Evolutionary conservation across 2,888 invertebrate genomes (phyloP), one percentile per base, ranked within the genome.

Genomic region (Nemotelus pantherinus): DNA sequence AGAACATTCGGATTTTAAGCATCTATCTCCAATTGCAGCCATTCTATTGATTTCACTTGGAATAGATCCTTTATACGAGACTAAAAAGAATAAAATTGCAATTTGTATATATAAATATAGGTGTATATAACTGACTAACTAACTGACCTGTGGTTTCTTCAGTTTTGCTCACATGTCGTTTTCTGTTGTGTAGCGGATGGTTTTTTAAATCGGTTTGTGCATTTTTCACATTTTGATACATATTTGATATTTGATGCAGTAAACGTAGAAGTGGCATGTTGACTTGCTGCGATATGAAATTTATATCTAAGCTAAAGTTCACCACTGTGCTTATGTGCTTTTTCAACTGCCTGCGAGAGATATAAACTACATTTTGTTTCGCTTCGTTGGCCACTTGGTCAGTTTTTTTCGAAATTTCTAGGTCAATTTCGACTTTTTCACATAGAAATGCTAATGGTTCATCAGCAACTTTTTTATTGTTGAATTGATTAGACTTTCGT

Each of bases 191-290:
- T 78, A 87, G 87, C 2, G 87, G 91, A 81, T 94, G 93, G 82
- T 94, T 94, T 81, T 94, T 93, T 78, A 98, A 89, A 84, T 97
- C 97, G 82, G 93, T 93, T 85, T 96, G 95, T 0, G 97, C 97
- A 85, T 97, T 96, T 85, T 96, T 95, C 2, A 98, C 96, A 86
- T 97, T 98, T 87, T 97, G 96, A 87, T 97, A 97, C 97, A 98
- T 97, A 84, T 96, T 97, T 83, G 95, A 95, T 84, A 98, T 97
- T 89, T 98, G 98, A 88, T 98, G 97, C 78, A 98, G 89, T 74
- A 98, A 90, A 72, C 98, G 89, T 65, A 98, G 88, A 55, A 98
- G 88, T 0, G 98, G 97, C 97, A 98, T 97, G 87, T 98, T 98
- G 1, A 98, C 92, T 89, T 97, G 95, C 85, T 98, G 98, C 67